Evolutionary conservation across 2,888 invertebrate genomes (phyloP), one percentile per base, ranked within the genome.

Genomic region (Drosophila setosimentum): DNA sequence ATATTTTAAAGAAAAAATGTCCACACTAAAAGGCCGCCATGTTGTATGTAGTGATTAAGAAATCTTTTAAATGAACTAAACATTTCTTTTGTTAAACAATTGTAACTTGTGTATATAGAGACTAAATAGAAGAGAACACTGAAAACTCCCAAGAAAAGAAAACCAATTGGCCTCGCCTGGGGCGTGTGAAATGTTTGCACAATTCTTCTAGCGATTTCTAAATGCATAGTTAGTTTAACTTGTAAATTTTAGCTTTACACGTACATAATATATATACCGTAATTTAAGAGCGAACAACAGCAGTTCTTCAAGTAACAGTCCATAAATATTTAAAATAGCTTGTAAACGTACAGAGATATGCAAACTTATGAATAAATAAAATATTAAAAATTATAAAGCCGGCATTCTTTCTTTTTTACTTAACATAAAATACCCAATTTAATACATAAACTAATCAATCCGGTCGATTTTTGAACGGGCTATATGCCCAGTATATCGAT

Each of bases 201-300:
- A 68, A 67, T 62, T 70, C 74, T 87, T 80, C 72, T 74, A 77
- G 77, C 79, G 73, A 73, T 82, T 81, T 83, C 79, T 60, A 75
- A 74, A 81, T 82, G 76, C 87, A 81, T 83, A 87, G 88, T 85
- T 85, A 86, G 84, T 85, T 84, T 83, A 87, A 82, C 82, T 86
- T 90, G 84, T 90, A 91, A 91, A 91, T 91, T 91, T 85, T 91
- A 91, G 91, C 90, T 91, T 91, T 91, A 91, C 89, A 72, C 65
- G 48, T 85, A 82, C 68, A 78, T 71, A 55, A 55, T 27, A 54
- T 37, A 55, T 37, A 67, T 70, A 68, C 37, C 78, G 63, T 87
- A 76, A 73, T 68, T 73, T 72, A 67, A 75, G 45, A 71, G 76
- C 68, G 68, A 76, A 69, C 75, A 77, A 71, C 73, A 73, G 24